Conservation (phyloP, 1,140 invertebrate genomes). For the Steinernema feltiae region DNA sequence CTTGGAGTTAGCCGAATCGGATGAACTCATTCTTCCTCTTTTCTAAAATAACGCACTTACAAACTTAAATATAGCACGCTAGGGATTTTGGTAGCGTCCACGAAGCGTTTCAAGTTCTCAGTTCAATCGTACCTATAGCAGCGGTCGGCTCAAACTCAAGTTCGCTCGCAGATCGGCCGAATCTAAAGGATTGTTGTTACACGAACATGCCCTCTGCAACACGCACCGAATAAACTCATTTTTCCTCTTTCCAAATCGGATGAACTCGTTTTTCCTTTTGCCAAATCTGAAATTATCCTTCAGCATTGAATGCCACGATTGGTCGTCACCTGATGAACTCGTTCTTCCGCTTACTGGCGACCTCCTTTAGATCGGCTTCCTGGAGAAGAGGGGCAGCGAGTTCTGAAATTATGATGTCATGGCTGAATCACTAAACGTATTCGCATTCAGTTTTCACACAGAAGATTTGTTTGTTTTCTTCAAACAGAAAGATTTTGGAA, state of each 20-base stretch:
- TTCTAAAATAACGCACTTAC: slow-evolving; percentile 17
- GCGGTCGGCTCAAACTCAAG: not conserved
- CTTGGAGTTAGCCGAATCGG: slow-evolving; percentile 36
- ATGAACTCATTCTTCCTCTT: slow-evolving; percentile 49
- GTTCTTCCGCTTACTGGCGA: slow-evolving; percentile 27
- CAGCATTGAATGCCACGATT: not conserved
- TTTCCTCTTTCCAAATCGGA: slow-evolving; percentile 40
- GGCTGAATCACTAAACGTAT: not conserved
- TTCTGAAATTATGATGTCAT: not conserved
- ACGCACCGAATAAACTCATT: slow-evolving; percentile 26
- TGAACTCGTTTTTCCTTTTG: slow-evolving; percentile 43
- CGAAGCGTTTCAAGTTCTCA: not conserved
- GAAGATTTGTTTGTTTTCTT: not conserved
- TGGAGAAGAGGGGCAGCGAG: not conserved
- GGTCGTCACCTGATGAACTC: slow-evolving; percentile 32
- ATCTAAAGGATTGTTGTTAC: slow-evolving; percentile 16
- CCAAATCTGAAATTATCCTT: slow-evolving; percentile 26
- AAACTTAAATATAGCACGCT: not conserved
- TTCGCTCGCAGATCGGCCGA: slow-evolving; percentile 27
- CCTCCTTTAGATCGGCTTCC: not conserved
- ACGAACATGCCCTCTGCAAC: not conserved
- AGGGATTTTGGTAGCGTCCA: not conserved
- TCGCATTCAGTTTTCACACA: not conserved
- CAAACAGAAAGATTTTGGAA: not conserved
- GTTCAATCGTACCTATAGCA: not conserved